Evolutionary conservation across 2,797 vertebrate genomes (phyloP).

Genomic region (Sardinella longiceps): DNA sequence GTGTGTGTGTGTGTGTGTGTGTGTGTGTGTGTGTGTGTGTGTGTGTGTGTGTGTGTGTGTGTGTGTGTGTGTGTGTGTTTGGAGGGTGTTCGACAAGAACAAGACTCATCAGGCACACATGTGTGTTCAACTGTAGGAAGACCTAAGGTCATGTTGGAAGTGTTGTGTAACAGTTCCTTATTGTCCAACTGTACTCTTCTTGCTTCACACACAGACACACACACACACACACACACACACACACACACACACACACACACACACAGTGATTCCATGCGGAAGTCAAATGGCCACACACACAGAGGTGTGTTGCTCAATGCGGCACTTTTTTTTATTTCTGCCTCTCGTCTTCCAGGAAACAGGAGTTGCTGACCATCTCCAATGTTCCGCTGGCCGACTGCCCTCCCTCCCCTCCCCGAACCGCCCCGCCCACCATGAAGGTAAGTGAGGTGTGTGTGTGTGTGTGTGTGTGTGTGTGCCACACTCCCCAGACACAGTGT

Average conservation of each 20-base stretch:
- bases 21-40: background rate
- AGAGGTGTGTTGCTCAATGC: background rate
- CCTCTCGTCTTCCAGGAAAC: slow-evolving; percentile 84
- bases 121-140: background rate
- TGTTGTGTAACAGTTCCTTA: background rate
- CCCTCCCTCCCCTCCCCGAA: slow-evolving; percentile 89
- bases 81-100: background rate
- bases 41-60: background rate
- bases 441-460: slow-evolving; percentile 69
- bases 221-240: no score
- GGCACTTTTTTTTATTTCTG: background rate
- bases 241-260: no score
- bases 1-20: background rate
- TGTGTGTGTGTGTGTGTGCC: background rate
- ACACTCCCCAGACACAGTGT: background rate
- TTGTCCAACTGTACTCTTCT: background rate
- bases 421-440: slow-evolving; percentile 93
- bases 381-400: slow-evolving; percentile 84
- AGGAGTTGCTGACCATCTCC: slow-evolving; percentile 89
- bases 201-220: background rate
- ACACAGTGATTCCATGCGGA: background rate
- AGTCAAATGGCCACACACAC: background rate
- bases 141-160: background rate
- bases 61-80: background rate
- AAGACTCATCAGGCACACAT: background rate